phyloP scores from a whole-genome alignment of 2,113 vertebrate species.

The Cyrtonyx montezumae region DNA sequence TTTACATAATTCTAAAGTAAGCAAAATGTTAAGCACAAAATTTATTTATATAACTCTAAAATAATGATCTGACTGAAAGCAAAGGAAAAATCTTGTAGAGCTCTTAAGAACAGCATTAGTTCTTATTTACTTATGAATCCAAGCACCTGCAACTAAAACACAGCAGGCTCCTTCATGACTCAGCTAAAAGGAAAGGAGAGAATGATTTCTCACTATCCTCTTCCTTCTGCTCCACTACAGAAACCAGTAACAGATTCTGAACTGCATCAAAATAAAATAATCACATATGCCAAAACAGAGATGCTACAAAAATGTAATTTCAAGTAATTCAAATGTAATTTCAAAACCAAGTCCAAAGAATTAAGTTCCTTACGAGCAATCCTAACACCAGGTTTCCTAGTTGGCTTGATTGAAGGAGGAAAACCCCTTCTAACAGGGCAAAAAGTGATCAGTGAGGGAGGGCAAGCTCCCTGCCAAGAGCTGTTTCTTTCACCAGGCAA shows the following conservation, averaged over 20 bases:
- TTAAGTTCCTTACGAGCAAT: background rate
- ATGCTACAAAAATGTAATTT: background rate
- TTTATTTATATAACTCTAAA: background rate
- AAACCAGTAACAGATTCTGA: conserved; percentile 26
- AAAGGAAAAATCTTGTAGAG: background rate
- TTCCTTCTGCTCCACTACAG: conserved; percentile 14
- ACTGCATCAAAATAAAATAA: background rate
- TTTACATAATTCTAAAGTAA: background rate
- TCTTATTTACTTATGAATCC: conserved; percentile 38
- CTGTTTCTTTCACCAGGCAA: background rate
- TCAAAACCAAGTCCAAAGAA: background rate
- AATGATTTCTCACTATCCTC: conserved; percentile 16
- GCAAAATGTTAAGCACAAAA: conserved; percentile 9
- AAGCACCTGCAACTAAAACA: conserved; percentile 61
- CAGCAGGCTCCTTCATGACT: conserved; percentile 50
- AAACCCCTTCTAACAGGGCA: background rate
- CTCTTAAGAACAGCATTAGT: background rate
- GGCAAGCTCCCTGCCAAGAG: background rate
- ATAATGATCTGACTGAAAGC: conserved; percentile 1
- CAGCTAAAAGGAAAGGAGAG: conserved; percentile 55
- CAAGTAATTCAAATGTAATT: background rate
- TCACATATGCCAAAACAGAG: background rate
- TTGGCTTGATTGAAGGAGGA: background rate
- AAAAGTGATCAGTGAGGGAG: background rate
- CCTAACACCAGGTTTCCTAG: background rate